Evolutionary conservation across 2,888 invertebrate genomes (phyloP).

Genomic region (Esperia sulphurella): DNA sequence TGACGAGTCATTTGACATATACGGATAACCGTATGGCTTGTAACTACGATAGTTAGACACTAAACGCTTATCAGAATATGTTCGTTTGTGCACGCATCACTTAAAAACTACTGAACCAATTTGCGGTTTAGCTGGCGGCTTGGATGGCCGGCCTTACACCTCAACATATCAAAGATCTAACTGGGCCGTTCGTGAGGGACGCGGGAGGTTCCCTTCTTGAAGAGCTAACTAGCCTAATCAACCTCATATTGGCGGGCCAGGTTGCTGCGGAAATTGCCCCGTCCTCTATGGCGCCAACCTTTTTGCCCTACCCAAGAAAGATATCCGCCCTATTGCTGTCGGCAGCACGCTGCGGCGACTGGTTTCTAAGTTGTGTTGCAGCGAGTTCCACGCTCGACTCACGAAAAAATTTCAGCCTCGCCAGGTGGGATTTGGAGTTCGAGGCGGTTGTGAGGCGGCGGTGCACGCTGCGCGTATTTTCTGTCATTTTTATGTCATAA

Average conservation of each 20-base stretch:
- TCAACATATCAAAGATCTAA: no score
- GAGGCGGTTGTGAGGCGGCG: slow-evolving; percentile 1
- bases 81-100: no score
- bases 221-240: neutral
- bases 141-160: no score
- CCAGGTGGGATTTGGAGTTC: neutral
- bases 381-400: neutral
- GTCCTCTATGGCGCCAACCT: slow-evolving; percentile 4
- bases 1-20: no score
- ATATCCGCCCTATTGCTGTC: slow-evolving; percentile 5
- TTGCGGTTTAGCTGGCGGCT: no score
- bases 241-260: slow-evolving; percentile 5
- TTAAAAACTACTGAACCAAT: no score
- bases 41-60: no score
- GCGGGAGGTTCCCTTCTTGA: neutral
- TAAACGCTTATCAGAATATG: no score
- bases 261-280: neutral
- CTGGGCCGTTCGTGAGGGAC: neutral
- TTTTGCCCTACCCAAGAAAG: slow-evolving; percentile 8
- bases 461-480: neutral
- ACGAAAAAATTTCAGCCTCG: neutral
- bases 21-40: no score
- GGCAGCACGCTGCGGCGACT: neutral
- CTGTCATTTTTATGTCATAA: neutral
- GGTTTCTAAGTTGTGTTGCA: neutral